Conservation (phyloP, 2,888 invertebrate genomes). For the Sphinx pinastri region DNA sequence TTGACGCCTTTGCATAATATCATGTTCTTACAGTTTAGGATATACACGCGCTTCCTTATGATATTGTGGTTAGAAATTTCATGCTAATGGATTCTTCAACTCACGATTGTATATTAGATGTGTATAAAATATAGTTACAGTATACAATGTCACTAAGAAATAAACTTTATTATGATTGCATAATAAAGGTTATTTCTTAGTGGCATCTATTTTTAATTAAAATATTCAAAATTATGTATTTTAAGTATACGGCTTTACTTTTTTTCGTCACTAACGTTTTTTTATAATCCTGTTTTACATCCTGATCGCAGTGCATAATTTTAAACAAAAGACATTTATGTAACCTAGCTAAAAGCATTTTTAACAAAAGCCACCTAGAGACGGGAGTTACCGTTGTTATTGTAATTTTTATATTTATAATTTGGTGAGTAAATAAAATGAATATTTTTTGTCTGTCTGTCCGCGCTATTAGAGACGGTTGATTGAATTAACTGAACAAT, state of each 20-base stretch:
- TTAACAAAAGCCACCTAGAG: no score
- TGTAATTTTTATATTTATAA: no score
- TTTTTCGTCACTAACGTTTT: background rate
- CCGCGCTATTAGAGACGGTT: no score
- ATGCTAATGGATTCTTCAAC: background rate
- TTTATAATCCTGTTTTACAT: background rate
- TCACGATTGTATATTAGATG: no score
- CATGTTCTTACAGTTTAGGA: background rate
- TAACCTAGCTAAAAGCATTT: background rate
- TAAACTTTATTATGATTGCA: no score
- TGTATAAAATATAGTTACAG: no score
- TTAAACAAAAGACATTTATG: background rate
- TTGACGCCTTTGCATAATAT: constrained; percentile 18
- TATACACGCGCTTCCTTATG: constrained; percentile 5
- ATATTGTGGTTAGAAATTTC: background rate
- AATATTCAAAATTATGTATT: background rate
- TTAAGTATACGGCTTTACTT: background rate
- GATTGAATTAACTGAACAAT: no score
- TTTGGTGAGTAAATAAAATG: no score
- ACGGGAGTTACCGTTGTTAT: background rate
- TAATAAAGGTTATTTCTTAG: no score
- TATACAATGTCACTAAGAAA: no score
- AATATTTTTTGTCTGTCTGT: no score
- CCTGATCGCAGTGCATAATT: background rate
- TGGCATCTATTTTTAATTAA: no score